These are phyloP conservation scores for Paraescarpia echinospica DNA, from an alignment of 1,140 invertebrate genomes.

Conservation along the genomic window DNA sequence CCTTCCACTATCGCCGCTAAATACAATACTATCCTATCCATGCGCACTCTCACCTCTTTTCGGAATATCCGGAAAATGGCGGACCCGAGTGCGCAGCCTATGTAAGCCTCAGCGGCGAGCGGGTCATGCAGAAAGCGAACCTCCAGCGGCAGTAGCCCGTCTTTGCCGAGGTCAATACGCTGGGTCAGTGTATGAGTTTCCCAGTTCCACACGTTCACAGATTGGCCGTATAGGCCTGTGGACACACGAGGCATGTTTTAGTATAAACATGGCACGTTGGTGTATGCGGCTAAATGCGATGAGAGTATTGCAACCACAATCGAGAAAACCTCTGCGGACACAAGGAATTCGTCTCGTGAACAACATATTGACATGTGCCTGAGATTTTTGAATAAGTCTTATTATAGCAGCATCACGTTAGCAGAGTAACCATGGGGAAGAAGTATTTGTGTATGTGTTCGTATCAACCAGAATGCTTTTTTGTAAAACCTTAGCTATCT, in stretches of 20 bases:
- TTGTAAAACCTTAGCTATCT: no score
- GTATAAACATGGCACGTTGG: background rate
- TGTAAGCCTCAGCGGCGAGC: constrained; percentile 75
- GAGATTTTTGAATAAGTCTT: no score
- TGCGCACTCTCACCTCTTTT: constrained; percentile 40
- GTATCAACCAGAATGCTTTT: no score
- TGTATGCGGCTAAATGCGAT: background rate
- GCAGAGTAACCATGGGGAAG: no score
- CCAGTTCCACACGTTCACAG: constrained; percentile 90
- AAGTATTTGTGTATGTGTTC: no score
- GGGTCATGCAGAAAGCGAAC: constrained; percentile 93
- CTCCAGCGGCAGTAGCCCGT: constrained; percentile 86
- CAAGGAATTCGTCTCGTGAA: no score
- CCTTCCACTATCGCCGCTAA: no score
- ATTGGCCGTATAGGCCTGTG: constrained; percentile 77
- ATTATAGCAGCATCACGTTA: no score
- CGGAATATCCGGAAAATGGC: constrained; percentile 70
- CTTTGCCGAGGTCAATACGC: constrained; percentile 81
- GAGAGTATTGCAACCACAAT: no score
- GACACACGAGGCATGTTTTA: background rate
- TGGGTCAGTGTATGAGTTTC: constrained; percentile 76
- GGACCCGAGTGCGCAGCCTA: constrained; percentile 78
- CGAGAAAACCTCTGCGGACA: no score
- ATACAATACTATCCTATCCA: no score
- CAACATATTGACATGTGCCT: no score